Conservation (phyloP, 2,797 vertebrate species). For the Sebastes cheni region DNA sequence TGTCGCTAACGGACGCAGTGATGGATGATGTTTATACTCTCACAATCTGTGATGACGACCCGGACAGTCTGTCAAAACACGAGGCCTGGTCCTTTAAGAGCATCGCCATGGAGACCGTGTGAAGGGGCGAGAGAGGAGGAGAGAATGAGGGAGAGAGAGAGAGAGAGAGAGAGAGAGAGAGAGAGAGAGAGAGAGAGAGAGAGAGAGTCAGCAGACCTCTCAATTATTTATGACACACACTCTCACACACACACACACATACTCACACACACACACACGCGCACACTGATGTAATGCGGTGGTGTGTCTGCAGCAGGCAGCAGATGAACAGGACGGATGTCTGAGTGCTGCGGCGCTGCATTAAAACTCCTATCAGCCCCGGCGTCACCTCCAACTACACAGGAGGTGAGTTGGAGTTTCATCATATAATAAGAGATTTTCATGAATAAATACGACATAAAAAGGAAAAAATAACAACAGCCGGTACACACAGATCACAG, state of each 20-base stretch:
- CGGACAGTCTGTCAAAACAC: not conserved
- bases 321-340: slow-evolving; percentile 16
- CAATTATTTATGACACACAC: slow-evolving; percentile 54
- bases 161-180: not conserved
- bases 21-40: not conserved
- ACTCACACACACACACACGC: not conserved
- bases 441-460: slow-evolving; percentile 78
- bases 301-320: slow-evolving; percentile 8
- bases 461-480: slow-evolving; percentile 30
- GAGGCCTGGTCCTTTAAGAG: slow-evolving; percentile 33
- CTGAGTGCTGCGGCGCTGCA: slow-evolving; percentile 31
- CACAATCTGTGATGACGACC: not conserved
- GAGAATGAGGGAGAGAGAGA: not conserved
- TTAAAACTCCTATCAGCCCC: slow-evolving; percentile 31
- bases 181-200: not conserved
- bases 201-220: slow-evolving; percentile 29
- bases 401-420: not conserved
- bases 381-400: not conserved
- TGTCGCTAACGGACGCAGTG: not conserved
- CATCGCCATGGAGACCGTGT: slow-evolving; percentile 43
- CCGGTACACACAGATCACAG: slow-evolving; percentile 24
- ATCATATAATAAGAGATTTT: slow-evolving; percentile 52
- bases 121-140: not conserved
- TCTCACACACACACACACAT: not conserved
- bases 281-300: slow-evolving; percentile 16